A percentile compares a stretch with the other conserved stretches of the same genome.
These are phyloP conservation scores for Limnephilus lunatus DNA, from an alignment of 2,888 invertebrate species.

Conservation along the genomic window DNA sequence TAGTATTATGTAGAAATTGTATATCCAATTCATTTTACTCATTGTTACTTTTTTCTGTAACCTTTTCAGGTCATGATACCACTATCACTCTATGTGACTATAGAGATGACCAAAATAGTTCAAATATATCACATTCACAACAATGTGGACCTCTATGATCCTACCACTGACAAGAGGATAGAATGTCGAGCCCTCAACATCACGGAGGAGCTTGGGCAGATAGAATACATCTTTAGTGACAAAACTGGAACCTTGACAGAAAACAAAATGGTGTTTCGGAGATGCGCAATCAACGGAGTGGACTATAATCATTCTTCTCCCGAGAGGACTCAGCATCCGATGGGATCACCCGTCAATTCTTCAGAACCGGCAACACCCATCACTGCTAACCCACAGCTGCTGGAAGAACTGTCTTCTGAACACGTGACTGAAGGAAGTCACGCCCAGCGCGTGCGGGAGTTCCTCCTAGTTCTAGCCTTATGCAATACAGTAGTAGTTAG, in stretches of 20 bases:
- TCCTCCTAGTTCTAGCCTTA: slow-evolving; percentile 92
- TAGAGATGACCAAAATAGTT: slow-evolving; percentile 96
- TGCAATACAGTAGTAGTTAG: slow-evolving; percentile 98
- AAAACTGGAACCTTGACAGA: slow-evolving; percentile 99
- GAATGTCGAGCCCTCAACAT: slow-evolving; percentile 97
- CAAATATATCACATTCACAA: slow-evolving; percentile 97
- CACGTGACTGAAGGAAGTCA: slow-evolving; percentile 75
- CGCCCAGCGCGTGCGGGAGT: slow-evolving; percentile 88
- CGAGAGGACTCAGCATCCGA: slow-evolving; percentile 79
- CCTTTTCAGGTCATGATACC: slow-evolving; percentile 92
- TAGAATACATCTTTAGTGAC: slow-evolving; percentile 94
- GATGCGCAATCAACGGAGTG: slow-evolving; percentile 91
- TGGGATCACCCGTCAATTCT: slow-evolving; percentile 74
- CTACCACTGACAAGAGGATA: slow-evolving; percentile 86
- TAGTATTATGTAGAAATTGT: not conserved
- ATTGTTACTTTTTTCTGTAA: not conserved
- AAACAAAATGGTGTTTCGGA: slow-evolving; percentile 97
- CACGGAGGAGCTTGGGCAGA: slow-evolving; percentile 97
- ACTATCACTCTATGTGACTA: slow-evolving; percentile 95
- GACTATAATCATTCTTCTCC: slow-evolving; percentile 92
- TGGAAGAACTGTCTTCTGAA: slow-evolving; percentile 73
- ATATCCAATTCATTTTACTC: not conserved
- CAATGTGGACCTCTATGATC: slow-evolving; percentile 92
- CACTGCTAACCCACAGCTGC: slow-evolving; percentile 73
- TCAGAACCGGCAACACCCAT: slow-evolving; percentile 73